Evolutionary conservation across 2,113 vertebrate species (phyloP), one percentile per base, ranked within the genome.

Genomic region (Indicator indicator): DNA sequence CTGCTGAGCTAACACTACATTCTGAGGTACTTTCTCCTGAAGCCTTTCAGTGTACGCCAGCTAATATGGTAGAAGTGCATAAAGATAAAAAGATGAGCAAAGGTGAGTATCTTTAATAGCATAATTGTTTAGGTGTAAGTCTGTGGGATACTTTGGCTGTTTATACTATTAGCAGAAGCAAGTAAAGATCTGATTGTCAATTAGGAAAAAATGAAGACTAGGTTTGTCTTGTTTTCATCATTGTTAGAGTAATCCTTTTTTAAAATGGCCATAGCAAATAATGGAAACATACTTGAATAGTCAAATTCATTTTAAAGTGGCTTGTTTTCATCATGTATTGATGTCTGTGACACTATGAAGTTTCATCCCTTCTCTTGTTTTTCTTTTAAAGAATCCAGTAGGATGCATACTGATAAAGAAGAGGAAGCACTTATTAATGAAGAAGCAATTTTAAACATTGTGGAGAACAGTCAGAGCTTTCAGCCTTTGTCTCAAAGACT

Each of bases 391-490:
- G 98, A 95, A 88, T 88, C 93, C 11, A 83, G 32, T 79, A 97
- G 83, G 81, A 95, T 83, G 80, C 83, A 90, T 65, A 77, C 83
- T 65, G 96, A 96, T 93, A 95, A 98, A 86, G 95, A 97, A 65
- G 98, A 99, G 62, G 98, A 99, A 95, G 98, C 98, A 24, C 88
- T 99, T 77, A 98, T 99, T 95, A 99, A 99, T 91, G 99, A 99
- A 97, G 99, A 99, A 97, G 99, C 99, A 89, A 99, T 99, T 97
- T 97, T 99, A 97, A 99, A 98, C 92, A 98, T 99, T 87, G 97
- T 99, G 97, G 99, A 99, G 97, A 99, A 91, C 71, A 99, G 99
- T 97, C 99, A 99, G 96, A 98, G 98, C 77, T 99, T 99, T 97
- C 98, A 98, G 55, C 97, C 98, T 24, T 97, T 97, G 77, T 98